These are phyloP conservation scores for Pandemis corylana DNA, from an alignment of 2,888 invertebrate genomes.

Conservation along the genomic window DNA sequence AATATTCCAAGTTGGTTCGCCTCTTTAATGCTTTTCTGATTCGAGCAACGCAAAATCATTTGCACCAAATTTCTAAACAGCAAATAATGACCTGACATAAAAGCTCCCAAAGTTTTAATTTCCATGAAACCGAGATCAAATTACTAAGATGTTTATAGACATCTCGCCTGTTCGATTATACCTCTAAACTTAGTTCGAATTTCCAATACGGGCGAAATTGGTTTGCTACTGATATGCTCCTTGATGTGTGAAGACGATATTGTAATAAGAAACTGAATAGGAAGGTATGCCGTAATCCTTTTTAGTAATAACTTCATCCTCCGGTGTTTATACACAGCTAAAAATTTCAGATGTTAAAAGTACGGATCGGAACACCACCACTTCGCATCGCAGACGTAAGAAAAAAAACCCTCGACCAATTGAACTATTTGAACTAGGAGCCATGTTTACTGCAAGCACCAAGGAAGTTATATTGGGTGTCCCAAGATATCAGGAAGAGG, in stretches of 20 bases:
- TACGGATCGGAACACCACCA: too few species aligned
- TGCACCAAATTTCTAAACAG: not conserved
- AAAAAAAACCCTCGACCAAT: too few species aligned
- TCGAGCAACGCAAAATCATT: slow-evolving; percentile 3
- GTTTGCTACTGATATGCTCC: slow-evolving; percentile 2
- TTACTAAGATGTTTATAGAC: not conserved
- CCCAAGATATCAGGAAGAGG: too few species aligned
- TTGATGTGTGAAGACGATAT: slow-evolving; percentile 20
- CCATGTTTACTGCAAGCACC: too few species aligned
- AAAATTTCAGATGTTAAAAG: too few species aligned
- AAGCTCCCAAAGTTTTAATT: slow-evolving; percentile 1
- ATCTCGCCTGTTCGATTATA: slow-evolving; percentile 2
- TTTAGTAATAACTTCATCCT: not conserved
- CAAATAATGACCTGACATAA: not conserved
- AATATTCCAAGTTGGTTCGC: slow-evolving; percentile 18
- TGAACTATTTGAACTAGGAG: too few species aligned
- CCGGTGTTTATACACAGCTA: too few species aligned
- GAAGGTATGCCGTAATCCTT: not conserved
- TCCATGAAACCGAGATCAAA: not conserved
- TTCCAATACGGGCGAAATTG: slow-evolving; percentile 11
- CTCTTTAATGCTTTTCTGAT: slow-evolving; percentile 27
- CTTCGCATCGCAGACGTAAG: too few species aligned
- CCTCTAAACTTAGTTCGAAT: slow-evolving; percentile 18
- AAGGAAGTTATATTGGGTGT: too few species aligned
- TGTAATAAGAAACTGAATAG: not conserved